A percentile compares a stretch with the other conserved stretches of the same genome.
These are phyloP conservation scores for Pluvianellus socialis DNA, from an alignment of 2,113 vertebrate species.

Conservation along the genomic window DNA sequence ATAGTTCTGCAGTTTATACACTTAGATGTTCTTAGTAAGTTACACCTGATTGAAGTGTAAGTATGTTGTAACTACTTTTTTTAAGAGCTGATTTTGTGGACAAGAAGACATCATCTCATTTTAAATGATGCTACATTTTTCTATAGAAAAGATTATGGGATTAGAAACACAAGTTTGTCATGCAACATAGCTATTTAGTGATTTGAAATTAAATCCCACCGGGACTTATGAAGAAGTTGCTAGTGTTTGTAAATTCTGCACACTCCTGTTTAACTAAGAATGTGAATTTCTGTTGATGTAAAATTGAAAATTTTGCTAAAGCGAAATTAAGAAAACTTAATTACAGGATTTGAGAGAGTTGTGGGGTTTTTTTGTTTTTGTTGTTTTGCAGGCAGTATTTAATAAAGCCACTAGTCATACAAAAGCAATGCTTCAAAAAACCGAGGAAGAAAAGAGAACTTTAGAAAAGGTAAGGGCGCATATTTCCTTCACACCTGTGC, in stretches of 20 bases:
- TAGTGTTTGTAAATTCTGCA: not conserved
- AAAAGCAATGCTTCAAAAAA: slow-evolving; percentile 87
- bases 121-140: not conserved
- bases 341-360: not conserved
- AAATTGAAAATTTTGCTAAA: not conserved
- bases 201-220: not conserved
- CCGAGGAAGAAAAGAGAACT: slow-evolving; percentile 82
- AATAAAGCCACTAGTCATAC: slow-evolving; percentile 91
- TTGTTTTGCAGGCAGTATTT: slow-evolving; percentile 80
- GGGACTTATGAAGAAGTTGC: not conserved
- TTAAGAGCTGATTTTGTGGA: not conserved
- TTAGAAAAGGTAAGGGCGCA: slow-evolving; percentile 84
- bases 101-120: not conserved
- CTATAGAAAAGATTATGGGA: not conserved
- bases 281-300: not conserved
- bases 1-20: not conserved
- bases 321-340: not conserved
- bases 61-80: not conserved
- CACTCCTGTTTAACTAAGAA: not conserved
- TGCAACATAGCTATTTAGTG: not conserved
- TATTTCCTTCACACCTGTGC: not conserved
- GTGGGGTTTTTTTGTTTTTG: too few species aligned
- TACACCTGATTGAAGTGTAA: not conserved
- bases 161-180: not conserved
- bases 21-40: not conserved